These are phyloP conservation scores for Mustela erminea DNA, from an alignment of 2,797 vertebrate genomes.

Conservation along the genomic window DNA sequence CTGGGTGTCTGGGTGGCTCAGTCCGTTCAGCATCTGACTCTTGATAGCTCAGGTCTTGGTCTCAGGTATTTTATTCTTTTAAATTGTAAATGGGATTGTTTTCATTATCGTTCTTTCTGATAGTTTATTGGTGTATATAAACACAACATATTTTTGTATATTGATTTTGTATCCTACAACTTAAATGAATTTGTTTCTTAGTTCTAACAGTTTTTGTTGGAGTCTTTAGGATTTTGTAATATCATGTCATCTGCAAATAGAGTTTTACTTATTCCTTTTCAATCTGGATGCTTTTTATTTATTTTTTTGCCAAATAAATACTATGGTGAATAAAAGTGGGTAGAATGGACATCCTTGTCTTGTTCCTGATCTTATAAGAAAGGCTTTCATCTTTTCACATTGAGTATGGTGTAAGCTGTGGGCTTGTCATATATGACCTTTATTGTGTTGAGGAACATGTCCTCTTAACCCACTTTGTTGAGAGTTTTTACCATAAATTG, in stretches of 20 bases:
- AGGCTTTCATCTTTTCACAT: neutral
- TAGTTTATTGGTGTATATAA: neutral
- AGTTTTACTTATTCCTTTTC: neutral
- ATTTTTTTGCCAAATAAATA: neutral
- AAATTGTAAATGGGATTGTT: neutral
- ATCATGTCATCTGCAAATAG: neutral
- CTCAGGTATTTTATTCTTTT: neutral
- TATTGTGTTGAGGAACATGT: neutral
- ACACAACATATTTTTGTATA: neutral
- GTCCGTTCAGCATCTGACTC: no score
- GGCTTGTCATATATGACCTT: neutral
- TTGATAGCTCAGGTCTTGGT: no score
- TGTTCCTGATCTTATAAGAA: neutral
- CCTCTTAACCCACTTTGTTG: neutral
- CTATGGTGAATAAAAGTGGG: neutral
- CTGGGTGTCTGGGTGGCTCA: no score
- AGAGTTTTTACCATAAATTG: neutral
- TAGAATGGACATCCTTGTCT: neutral
- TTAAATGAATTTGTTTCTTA: neutral
- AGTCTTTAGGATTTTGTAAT: neutral
- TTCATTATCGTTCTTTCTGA: neutral
- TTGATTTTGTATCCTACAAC: neutral
- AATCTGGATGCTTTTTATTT: neutral
- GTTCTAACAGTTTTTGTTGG: neutral
- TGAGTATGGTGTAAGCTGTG: neutral